phyloP scores from a whole-genome alignment of 2,888 invertebrate genomes.

The Eueremaeus valkanovi region DNA sequence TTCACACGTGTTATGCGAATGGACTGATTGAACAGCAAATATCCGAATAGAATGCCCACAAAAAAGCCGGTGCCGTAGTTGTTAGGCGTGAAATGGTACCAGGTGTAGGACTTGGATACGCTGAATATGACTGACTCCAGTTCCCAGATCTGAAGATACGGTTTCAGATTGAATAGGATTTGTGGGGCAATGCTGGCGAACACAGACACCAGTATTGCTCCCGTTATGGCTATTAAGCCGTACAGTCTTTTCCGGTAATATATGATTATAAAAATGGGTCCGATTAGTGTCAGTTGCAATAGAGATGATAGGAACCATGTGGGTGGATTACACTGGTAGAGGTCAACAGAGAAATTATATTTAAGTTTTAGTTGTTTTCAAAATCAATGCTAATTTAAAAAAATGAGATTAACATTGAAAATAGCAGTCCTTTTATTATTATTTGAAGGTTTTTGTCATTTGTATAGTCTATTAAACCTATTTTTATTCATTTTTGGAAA shows the following conservation, averaged over 20 bases:
- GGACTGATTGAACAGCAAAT: background rate
- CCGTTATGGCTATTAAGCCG: background rate
- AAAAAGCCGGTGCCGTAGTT: background rate
- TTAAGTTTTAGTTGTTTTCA: background rate
- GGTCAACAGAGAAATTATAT: background rate
- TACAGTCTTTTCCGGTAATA: background rate
- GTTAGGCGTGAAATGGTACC: conserved; percentile 5
- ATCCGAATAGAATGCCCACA: background rate
- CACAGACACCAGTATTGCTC: background rate
- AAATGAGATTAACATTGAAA: no score
- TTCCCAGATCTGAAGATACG: background rate
- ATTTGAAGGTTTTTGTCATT: background rate
- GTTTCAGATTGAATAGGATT: background rate
- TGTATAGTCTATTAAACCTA: background rate
- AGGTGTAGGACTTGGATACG: background rate
- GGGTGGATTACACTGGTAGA: conserved; percentile 8
- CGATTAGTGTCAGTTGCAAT: background rate
- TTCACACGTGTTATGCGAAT: background rate
- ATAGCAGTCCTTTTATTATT: background rate
- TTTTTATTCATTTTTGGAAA: no score
- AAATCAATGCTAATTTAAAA: background rate
- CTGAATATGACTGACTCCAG: background rate
- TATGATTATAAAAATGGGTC: background rate
- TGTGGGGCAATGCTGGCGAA: background rate
- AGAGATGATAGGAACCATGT: conserved; percentile 22